A percentile compares a stretch with the other conserved stretches of the same genome.
Evolutionary conservation across 2,797 vertebrate genomes (phyloP).

Genomic region (Lithobates sylvaticus): DNA sequence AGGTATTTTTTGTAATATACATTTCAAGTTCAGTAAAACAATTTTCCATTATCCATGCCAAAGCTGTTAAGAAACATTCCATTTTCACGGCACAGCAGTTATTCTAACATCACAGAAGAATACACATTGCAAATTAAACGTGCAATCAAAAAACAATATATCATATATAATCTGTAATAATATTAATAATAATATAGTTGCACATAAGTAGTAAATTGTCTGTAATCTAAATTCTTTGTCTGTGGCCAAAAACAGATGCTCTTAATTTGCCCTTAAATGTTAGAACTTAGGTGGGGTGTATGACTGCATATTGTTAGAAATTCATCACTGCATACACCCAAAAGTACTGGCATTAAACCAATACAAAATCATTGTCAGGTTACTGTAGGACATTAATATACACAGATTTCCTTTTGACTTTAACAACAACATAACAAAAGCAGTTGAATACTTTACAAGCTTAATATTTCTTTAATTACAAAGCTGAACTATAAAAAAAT

Average conservation of each 20-base stretch:
- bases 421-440: too few relatives aligned
- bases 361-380: too few relatives aligned
- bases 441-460: too few relatives aligned
- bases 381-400: too few relatives aligned
- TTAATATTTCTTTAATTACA: too few relatives aligned
- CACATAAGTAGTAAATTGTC: not conserved
- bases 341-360: too few relatives aligned
- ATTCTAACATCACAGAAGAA: conserved; percentile 21
- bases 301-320: too few relatives aligned
- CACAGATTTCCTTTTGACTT: too few relatives aligned
- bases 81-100: conserved; percentile 67
- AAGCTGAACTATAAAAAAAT: too few relatives aligned
- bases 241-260: not conserved
- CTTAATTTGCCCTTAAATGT: not conserved
- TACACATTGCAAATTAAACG: not conserved
- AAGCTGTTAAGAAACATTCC: conserved; percentile 70
- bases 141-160: not conserved
- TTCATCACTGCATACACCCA: too few relatives aligned
- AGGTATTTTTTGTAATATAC: conserved; percentile 65
- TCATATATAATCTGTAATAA: too few relatives aligned
- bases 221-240: not conserved
- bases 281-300: not conserved
- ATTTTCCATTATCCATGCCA: conserved; percentile 74
- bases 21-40: conserved; percentile 70
- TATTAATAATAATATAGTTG: too few relatives aligned